Evolutionary conservation across 30 jellyfish, hydroid and myxozoan species (phyloP).

Genomic region (Phacellophora camtschatica): DNA sequence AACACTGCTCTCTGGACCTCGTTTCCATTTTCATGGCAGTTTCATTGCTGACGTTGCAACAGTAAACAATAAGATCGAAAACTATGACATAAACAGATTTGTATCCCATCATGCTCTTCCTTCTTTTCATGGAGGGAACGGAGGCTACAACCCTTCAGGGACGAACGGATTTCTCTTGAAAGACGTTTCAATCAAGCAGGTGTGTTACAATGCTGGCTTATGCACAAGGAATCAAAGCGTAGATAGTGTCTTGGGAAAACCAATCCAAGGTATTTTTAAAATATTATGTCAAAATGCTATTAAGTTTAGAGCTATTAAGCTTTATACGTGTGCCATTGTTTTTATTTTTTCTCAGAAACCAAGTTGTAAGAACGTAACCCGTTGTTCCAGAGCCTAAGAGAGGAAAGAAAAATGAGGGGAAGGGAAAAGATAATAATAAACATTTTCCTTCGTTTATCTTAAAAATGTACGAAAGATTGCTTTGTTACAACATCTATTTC

Average conservation of each 20-base stretch:
- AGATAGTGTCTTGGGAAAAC: conserved; percentile 9
- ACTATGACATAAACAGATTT: conserved; percentile 10
- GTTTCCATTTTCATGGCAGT: conserved; percentile 49
- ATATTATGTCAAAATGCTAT: no score
- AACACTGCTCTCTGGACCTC: conserved; percentile 41
- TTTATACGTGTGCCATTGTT: no score
- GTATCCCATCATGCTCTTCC: conserved; percentile 50
- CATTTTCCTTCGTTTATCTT: no score
- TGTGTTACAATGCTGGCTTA: conserved; percentile 17
- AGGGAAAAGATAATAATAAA: no score
- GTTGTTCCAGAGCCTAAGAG: no score
- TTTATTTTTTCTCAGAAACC: no score
- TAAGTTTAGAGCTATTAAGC: no score
- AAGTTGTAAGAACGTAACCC: no score
- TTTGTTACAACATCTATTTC: no score
- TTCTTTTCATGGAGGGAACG: conserved; percentile 39
- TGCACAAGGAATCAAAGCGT: neutral
- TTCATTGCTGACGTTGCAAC: conserved; percentile 35
- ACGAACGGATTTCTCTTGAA: conserved; percentile 22
- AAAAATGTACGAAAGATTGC: no score
- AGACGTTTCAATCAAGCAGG: neutral
- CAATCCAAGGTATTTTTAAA: conserved; percentile 4
- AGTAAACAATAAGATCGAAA: conserved; percentile 18
- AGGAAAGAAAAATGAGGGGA: no score
- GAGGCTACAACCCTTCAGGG: conserved; percentile 47